Base-by-base conservation (phyloP, 2,797 vertebrate species). In the Rhinella marina region DNA sequence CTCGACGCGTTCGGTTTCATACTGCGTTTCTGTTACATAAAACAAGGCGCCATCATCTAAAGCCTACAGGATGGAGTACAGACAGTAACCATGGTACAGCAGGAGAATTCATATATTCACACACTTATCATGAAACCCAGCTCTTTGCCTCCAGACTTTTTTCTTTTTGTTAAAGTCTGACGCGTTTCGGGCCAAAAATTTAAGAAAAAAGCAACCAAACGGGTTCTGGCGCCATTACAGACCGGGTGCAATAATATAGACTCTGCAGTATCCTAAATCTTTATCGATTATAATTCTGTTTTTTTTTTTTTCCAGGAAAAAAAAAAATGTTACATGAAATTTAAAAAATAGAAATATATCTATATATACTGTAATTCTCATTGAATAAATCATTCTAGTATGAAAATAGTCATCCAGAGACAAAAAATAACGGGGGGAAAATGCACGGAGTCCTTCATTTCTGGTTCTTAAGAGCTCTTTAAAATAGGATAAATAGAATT, bases 21-120 rank as follows among this genome's bases (percentile, higher is more conserved):
- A 90, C 90, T 91, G 92, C 90, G 88, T 91, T 92, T 93, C 93
- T 92, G 90, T 91, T 90, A 91, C 92, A 92, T 90, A 93, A 91
- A 94, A 91, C 92, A 92, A 92, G 93, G 92, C 92, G 77, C n/a
- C 72, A 87, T 91, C 84, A 25, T 19, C 59, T 3, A 10, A 48
- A 12, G 70, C 70, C 84, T 82, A 82, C 85, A 79, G 72, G 52
- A 70, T 57, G 68, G 61, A 48, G 59, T 6, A 86, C n/a, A 83
- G 73, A 82, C 68, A n/a, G 72, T 50, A 62, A 76, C 56, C 73
- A 80, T 29, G 73, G 76, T 72, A 79, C 78, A 75, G 78, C 73
- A 85, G 82, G 57, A 56, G 32, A 59, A 52, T 10, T 77, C 80
- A 64, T 56, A 21, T 29, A 72, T 59, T 79, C 87, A 80, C 81